Evolutionary conservation across 2,797 vertebrate genomes (phyloP).

Genomic region (Borostomias antarcticus): DNA sequence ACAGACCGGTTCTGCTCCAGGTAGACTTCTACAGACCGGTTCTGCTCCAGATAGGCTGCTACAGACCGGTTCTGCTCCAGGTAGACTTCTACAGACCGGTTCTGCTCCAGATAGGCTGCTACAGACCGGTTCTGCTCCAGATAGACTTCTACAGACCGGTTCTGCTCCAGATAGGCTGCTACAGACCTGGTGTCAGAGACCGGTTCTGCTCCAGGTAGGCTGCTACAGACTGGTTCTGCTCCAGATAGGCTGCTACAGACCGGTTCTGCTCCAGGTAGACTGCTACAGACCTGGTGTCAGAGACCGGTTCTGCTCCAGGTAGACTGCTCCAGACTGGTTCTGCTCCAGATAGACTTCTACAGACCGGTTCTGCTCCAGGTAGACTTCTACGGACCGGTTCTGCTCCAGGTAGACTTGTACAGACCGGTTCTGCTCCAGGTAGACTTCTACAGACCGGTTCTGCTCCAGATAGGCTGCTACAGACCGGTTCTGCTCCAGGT

Average conservation of each 20-base stretch:
- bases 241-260: too few relatives aligned
- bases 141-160: too few relatives aligned
- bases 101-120: not conserved
- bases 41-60: not conserved
- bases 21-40: too few relatives aligned
- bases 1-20: slow-evolving; percentile 7
- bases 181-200: too few relatives aligned
- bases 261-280: not conserved
- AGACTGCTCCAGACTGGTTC: slow-evolving; percentile 16
- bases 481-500: slow-evolving; percentile 6
- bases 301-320: slow-evolving; percentile 6
- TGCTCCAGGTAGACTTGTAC: too few relatives aligned
- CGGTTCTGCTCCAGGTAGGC: not conserved
- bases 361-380: slow-evolving; percentile 6
- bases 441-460: slow-evolving; percentile 16
- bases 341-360: too few relatives aligned
- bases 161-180: not conserved
- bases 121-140: slow-evolving; percentile 7
- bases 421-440: slow-evolving; percentile 6
- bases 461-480: too few relatives aligned
- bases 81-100: too few relatives aligned
- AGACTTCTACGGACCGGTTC: slow-evolving; percentile 29
- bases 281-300: too few relatives aligned
- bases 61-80: slow-evolving; percentile 7
- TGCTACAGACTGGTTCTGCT: slow-evolving; percentile 13